A percentile compares a stretch with the other conserved stretches of the same genome.
Evolutionary conservation across 2,113 vertebrate genomes (phyloP).

Genomic region (Polypterus bichir): DNA sequence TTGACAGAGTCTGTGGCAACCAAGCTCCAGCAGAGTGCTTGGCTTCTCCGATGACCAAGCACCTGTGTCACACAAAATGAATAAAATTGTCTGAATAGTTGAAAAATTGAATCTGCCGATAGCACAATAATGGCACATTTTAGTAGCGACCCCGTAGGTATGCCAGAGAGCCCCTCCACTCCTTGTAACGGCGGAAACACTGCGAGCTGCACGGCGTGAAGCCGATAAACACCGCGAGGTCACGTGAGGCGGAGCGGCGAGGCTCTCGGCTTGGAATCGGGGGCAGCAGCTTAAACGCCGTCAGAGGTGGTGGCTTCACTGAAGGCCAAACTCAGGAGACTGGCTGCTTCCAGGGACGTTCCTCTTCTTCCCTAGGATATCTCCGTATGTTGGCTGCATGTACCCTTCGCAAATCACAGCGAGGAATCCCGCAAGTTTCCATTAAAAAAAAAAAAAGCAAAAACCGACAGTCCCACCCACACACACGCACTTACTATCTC

Average conservation of each 20-base stretch:
- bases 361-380: no score
- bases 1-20: no score
- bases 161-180: neutral
- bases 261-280: constrained; percentile 6
- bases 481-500: neutral
- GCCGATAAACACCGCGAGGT: neutral
- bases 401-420: neutral
- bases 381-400: neutral
- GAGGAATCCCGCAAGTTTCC: neutral
- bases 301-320: neutral
- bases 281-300: neutral
- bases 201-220: no score
- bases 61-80: no score
- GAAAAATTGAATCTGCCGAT: neutral
- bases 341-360: neutral
- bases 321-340: neutral
- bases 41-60: no score
- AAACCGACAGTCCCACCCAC: neutral
- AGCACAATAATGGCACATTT: neutral
- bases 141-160: neutral
- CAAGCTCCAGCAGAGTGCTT: no score
- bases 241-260: neutral
- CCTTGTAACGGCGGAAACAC: neutral
- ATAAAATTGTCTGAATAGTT: no score
- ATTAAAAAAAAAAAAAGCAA: no score